Evolutionary conservation across 2,888 invertebrate species (phyloP), one percentile per base, ranked within the genome.

Genomic region (Dascillus cervinus): DNA sequence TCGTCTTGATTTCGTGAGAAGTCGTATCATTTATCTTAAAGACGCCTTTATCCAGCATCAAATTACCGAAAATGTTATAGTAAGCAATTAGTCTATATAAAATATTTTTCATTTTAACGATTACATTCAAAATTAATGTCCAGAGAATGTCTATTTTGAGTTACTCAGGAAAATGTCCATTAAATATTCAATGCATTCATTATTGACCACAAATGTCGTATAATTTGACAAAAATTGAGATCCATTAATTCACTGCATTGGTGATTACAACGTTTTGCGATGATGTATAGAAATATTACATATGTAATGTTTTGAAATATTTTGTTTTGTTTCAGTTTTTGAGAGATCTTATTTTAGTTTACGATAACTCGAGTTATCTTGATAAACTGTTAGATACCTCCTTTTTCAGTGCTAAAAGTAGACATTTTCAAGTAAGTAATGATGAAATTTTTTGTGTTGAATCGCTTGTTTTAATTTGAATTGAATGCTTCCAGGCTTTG

Each of bases 371-470:
- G 54, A 78, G 88, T 47, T 86, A 82, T 55, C 70, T 91, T 61
- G 90, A 91, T 64, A 82, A 83, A 47, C 67, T 88, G 33, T 80
- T 91, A 73, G 84, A 82, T 26, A 89, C 90, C 0, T 76, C 82
- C 3, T 89, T 85, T 64, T 91, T 91, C 63, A 64, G 61, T 40
- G 44, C 60, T 24, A 61, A 60, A 39, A 65, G 64, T 44, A 57
- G 49, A 53, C 79, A 87, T 62, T 87, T 87, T 61, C 73, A 77
- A 70, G 79, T 78, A 56, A 67, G 63, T 52, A 13, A 9, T 17
- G 6, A 19, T 17, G 23, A 21, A 23, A 38, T 24, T 8, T 29
- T 28, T 19, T n/a, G n/a, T n/a, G n/a, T n/a, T n/a, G n/a, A n/a
- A n/a, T n/a, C 2, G 2, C 9, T 1, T 17, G 5, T 17, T 17